A percentile compares a stretch with the other conserved stretches of the same genome.
Conservation (phyloP, 2,888 invertebrate genomes). For the Chrysolina americana region DNA sequence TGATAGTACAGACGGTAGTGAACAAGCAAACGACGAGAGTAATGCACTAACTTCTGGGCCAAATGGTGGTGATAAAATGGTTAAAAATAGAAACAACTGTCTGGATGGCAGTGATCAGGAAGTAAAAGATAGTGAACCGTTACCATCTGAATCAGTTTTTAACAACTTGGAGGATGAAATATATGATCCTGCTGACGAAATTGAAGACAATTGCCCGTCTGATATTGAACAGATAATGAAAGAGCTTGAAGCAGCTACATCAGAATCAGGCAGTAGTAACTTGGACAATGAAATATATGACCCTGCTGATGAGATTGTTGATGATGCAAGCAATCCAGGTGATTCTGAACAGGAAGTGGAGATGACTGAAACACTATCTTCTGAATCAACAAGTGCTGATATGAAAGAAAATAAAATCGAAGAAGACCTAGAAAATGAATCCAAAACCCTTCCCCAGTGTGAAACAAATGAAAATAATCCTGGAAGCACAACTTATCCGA, state of each 20-base stretch:
- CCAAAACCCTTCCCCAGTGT: not conserved
- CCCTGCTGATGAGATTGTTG: not conserved
- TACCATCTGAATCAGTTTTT: not conserved
- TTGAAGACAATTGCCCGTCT: not conserved
- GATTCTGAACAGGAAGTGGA: no score
- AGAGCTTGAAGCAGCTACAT: not conserved
- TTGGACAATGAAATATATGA: constrained; percentile 9
- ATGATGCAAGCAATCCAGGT: not conserved
- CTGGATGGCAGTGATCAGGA: not conserved
- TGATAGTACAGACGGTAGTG: not conserved
- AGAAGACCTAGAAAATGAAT: not conserved
- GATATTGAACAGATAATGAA: not conserved
- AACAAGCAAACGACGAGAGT: not conserved
- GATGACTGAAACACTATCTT: not conserved
- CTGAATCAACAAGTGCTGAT: not conserved
- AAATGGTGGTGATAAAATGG: not conserved
- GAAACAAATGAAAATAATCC: not conserved
- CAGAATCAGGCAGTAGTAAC: not conserved
- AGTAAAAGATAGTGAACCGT: not conserved
- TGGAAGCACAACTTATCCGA: not conserved
- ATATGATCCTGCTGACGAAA: constrained; percentile 10
- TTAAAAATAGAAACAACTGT: not conserved
- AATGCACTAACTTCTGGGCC: not conserved
- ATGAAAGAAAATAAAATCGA: not conserved
- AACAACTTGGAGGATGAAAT: not conserved